Evolutionary conservation across 2,888 invertebrate genomes (phyloP).

Genomic region (Drosophila nigritarsus): DNA sequence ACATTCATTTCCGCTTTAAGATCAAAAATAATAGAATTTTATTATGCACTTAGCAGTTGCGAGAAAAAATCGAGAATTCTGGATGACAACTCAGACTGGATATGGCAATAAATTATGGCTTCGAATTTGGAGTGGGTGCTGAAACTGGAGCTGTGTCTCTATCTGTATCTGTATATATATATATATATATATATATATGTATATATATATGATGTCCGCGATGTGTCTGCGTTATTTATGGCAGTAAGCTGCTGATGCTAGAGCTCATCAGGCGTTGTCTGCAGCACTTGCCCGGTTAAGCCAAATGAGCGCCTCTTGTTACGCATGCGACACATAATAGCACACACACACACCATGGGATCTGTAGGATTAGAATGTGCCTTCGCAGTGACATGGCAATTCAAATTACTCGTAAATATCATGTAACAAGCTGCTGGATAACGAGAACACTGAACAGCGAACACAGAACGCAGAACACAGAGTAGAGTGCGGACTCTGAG

Average conservation of each 20-base stretch:
- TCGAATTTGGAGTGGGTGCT: neutral
- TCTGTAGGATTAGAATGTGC: conserved; percentile 29
- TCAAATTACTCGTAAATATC: conserved; percentile 63
- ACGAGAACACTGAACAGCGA: neutral
- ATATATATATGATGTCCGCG: conserved; percentile 39
- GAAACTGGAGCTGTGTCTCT: no score
- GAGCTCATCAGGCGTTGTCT: conserved; percentile 34
- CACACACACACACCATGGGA: neutral
- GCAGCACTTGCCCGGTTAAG: conserved; percentile 26
- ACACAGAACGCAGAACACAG: neutral
- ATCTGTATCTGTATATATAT: no score
- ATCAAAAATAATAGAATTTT: conserved; percentile 69
- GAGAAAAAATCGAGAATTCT: conserved; percentile 13
- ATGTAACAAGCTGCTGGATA: conserved; percentile 26
- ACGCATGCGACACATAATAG: conserved; percentile 12
- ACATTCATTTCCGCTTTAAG: conserved; percentile 69
- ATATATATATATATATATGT: no score
- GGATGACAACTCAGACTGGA: neutral
- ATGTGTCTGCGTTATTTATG: conserved; percentile 60
- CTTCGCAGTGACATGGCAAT: conserved; percentile 36
- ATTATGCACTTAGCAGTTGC: conserved; percentile 73
- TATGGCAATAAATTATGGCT: neutral
- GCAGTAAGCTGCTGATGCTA: conserved; percentile 17
- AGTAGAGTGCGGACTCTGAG: neutral
- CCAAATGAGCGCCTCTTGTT: conserved; percentile 7